These are phyloP conservation scores for Eulithis prunata DNA, from an alignment of 2,888 invertebrate genomes.

Conservation along the genomic window DNA sequence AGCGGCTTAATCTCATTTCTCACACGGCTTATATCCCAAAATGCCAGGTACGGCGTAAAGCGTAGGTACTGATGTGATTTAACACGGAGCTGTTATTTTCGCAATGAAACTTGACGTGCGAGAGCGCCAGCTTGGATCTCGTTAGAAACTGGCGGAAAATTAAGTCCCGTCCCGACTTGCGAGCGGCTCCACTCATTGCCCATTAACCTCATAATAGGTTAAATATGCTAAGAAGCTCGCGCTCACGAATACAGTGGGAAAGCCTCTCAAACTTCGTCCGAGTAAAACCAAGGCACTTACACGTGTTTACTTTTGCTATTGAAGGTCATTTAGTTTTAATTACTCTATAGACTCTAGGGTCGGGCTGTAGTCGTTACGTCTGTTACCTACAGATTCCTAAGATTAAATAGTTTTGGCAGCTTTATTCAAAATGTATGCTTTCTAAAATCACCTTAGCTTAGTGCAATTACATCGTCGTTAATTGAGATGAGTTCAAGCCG, in stretches of 20 bases:
- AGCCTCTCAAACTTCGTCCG: conserved; percentile 50
- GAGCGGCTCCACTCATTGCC: conserved; percentile 66
- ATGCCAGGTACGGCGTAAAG: conserved; percentile 13
- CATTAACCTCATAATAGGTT: conserved; percentile 78
- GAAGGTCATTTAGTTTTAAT: conserved; percentile 41
- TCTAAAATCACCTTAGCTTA: conserved; percentile 17
- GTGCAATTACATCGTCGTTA: conserved; percentile 25
- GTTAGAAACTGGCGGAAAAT: conserved; percentile 69
- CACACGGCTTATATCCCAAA: conserved; percentile 22
- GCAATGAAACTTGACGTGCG: conserved; percentile 41
- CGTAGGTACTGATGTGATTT: conserved; percentile 41
- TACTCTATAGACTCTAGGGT: conserved; percentile 29
- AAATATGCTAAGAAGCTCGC: conserved; percentile 75
- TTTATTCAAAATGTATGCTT: conserved; percentile 18
- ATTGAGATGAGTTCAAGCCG: conserved; percentile 34
- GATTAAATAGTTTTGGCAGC: conserved; percentile 13
- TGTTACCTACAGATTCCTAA: conserved; percentile 9
- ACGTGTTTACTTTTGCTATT: conserved; percentile 41
- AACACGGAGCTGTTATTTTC: conserved; percentile 38
- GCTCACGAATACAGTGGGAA: conserved; percentile 56
- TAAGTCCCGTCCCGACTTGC: conserved; percentile 56
- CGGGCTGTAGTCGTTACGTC: conserved; percentile 17
- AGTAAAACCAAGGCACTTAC: conserved; percentile 36
- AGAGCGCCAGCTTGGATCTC: conserved; percentile 48
- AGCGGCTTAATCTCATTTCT: conserved; percentile 16